Evolutionary conservation across 2,888 invertebrate species (phyloP).

Genomic region (Tetramorium bicarinatum): DNA sequence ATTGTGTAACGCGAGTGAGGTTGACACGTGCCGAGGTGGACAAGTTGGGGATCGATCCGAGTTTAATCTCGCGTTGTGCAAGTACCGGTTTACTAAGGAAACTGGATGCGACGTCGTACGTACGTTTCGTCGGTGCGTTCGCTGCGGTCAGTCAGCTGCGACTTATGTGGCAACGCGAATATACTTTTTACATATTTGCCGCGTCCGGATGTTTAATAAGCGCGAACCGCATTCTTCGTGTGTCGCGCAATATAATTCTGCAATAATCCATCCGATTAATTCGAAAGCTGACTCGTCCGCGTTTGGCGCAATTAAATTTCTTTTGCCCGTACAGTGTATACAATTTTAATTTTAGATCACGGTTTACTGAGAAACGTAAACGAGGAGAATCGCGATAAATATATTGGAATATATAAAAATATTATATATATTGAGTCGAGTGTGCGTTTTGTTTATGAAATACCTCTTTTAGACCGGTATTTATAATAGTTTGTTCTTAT

Average conservation of each 20-base stretch:
- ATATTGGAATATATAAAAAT: neutral
- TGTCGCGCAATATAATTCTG: neutral
- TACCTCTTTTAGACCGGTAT: neutral
- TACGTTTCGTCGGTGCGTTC: neutral
- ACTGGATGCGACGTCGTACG: neutral
- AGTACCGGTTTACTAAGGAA: conserved; percentile 26
- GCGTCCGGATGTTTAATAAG: neutral
- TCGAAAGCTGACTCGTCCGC: neutral
- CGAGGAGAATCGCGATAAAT: neutral
- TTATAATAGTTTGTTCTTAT: too few relatives aligned
- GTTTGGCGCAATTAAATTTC: neutral
- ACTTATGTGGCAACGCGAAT: neutral
- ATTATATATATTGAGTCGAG: neutral
- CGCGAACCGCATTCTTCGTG: neutral
- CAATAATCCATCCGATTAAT: neutral
- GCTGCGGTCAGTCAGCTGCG: conserved; percentile 6
- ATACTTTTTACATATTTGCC: neutral
- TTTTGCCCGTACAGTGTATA: neutral
- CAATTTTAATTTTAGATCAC: neutral
- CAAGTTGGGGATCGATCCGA: conserved; percentile 34
- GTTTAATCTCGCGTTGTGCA: conserved; percentile 35
- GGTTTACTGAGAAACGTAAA: neutral
- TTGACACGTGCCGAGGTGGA: conserved; percentile 45
- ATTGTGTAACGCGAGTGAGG: conserved; percentile 44
- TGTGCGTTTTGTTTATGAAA: neutral